Evolutionary conservation across 2,888 invertebrate species (phyloP), one percentile per base, ranked within the genome.

Genomic region (Aphodius granarius): DNA sequence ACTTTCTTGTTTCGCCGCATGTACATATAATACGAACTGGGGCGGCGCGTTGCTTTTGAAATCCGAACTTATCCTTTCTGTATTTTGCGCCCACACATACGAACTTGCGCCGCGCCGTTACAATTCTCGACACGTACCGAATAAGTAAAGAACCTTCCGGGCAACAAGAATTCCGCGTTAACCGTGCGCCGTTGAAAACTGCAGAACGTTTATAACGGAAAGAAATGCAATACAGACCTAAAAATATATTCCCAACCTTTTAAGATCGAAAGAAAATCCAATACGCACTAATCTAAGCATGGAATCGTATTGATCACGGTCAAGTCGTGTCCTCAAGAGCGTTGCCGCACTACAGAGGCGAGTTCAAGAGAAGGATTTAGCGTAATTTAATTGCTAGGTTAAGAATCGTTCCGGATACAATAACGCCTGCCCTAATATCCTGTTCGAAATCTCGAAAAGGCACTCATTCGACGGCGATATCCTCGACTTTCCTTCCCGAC

Each of bases 41-140:
- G 68, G 22, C 68, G 68, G 22, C 68, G 18, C 68, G 68, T 5
- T 20, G 68, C 68, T 68, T 68, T 68, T 22, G 68, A 68, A 68
- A 68, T 68, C 68, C 68, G 68, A 68, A 68, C 68, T 68, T 68
- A 68, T 68, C 68, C 68, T 68, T 68, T 68, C 68, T 68, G 68
- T 20, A 68, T 68, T 68, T 68, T 68, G n/a, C 68, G 22, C 68
- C 68, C 20, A 18, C 66, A 66, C 66, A 18, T 66, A 15, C 2
- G 19, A 13, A 19, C 68, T 21, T n/a, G 2, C 19, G 16, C 65
- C 20, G 68, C 21, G 20, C 13, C 66, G 21, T 68, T 68, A 19
- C 18, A 6, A 68, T 68, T 20, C 68, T 21, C n/a, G 68, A 22
- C 68, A 68, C 68, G 68, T 68, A 68, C 21, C n/a, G 22, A 68